Conservation (phyloP, 2,797 vertebrate species). For the Nothura maculosa region DNA sequence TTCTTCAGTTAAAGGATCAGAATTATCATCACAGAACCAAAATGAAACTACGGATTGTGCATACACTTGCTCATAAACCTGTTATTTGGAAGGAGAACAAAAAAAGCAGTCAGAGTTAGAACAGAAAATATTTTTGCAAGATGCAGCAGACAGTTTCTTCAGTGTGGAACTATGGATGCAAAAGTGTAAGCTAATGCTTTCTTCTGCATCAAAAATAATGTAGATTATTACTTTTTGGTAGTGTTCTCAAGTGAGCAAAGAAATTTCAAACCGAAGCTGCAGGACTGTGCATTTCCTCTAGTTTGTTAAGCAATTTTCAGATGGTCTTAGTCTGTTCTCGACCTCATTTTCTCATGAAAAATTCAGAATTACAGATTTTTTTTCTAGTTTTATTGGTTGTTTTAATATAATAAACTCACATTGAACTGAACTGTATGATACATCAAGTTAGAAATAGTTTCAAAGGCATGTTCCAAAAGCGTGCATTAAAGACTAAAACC, state of each 20-base stretch:
- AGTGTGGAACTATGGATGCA: background rate
- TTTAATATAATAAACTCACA: background rate
- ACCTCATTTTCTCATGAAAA: background rate
- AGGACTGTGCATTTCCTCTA: background rate
- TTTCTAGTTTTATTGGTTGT: background rate
- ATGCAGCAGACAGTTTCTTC: background rate
- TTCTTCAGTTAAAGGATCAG: background rate
- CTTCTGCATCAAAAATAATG: background rate
- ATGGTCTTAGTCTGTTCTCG: background rate
- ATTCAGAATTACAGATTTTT: background rate
- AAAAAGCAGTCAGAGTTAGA: background rate
- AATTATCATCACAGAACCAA: background rate
- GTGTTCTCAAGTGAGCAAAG: background rate
- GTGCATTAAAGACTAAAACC: background rate
- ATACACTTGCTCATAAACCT: background rate
- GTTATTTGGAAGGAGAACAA: background rate
- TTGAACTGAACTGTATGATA: background rate
- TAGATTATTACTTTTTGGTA: background rate
- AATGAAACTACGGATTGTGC: background rate
- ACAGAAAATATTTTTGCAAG: background rate
- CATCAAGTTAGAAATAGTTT: background rate
- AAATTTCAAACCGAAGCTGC: background rate
- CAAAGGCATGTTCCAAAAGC: background rate
- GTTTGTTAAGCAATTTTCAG: background rate
- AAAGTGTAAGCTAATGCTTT: background rate